A percentile compares a stretch with the other conserved stretches of the same genome.
Evolutionary conservation across 1,140 invertebrate genomes (phyloP).

Genomic region (Nasonia vitripennis): DNA sequence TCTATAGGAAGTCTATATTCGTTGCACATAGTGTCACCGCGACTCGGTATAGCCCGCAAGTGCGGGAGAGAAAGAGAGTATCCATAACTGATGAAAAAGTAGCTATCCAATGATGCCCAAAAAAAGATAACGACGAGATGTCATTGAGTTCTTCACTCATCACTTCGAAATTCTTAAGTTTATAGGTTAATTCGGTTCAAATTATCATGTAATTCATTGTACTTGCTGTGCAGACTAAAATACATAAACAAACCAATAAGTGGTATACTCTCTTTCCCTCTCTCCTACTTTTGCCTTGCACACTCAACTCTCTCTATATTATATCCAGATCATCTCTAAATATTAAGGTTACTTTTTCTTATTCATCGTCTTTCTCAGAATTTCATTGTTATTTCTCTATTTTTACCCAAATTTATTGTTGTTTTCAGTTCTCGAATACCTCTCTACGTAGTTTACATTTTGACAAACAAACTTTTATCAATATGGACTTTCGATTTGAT

Average conservation of each 20-base stretch:
- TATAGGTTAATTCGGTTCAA: background rate
- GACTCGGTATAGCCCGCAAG: background rate
- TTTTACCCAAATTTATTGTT: background rate
- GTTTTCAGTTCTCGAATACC: background rate
- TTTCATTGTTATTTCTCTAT: background rate
- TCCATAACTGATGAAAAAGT: background rate
- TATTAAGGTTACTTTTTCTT: background rate
- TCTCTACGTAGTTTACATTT: background rate
- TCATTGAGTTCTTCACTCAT: background rate
- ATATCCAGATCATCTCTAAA: background rate
- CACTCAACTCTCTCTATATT: background rate
- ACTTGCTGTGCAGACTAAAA: background rate
- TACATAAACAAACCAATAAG: background rate
- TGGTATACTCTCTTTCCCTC: background rate
- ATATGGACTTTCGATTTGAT: conserved; percentile 80
- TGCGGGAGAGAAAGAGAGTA: conserved; percentile 15
- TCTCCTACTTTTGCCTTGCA: background rate
- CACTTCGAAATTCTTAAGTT: background rate
- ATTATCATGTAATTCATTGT: background rate
- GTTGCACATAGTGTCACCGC: background rate
- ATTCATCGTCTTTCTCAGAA: background rate
- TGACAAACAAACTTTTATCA: background rate
- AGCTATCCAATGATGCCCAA: background rate
- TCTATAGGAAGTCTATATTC: too few species aligned
- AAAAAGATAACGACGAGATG: background rate